Evolutionary conservation across 1,140 invertebrate species (phyloP), one percentile per base, ranked within the genome.

Genomic region (Sinella curviseta): DNA sequence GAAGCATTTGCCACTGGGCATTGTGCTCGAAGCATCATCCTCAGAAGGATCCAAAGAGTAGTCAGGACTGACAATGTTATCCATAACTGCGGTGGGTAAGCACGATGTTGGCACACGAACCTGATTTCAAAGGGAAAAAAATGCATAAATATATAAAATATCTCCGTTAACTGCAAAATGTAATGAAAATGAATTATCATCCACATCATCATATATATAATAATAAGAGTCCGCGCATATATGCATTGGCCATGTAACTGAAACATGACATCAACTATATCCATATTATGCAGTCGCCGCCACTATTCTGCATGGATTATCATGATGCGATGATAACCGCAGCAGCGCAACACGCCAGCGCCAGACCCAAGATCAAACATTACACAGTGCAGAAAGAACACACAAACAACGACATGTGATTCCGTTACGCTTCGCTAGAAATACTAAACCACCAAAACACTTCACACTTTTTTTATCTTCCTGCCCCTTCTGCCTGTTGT

Each of bases 71-170:
- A 55, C 57, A 54, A 48, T 74, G 55, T 78, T 80, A 60, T 57
- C 57, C 26, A 60, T 75, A 26, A 73, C 33, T 26, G 80, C 60
- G n/a, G 78, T 78, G 3, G 92, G 91, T 54, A 93, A 87, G 84
- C 93, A 94, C 54, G 90, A 90, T 0, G 89, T 85, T 0, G 93
- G 93, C 70, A 94, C 90, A 31, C 80, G 83, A 26, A 88, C 83
- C 88, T 88, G 73, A 75, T 70, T 20, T 26, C 17, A 48, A n/a
- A 16, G 8, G 20, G 73, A 74, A 74, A 35, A 16, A 74, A n/a
- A 24, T 14, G 24, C 24, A 30, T 48, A 30, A 67, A 67, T 67
- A 67, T 24, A 1, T 35, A 1, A 75, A 1, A 36, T 31, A 0
- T 33, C 16, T n/a, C n/a, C n/a, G n/a, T n/a, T n/a, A n/a, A n/a